Evolutionary conservation across 2,113 vertebrate genomes (phyloP).

Genomic region (Otus sunia): DNA sequence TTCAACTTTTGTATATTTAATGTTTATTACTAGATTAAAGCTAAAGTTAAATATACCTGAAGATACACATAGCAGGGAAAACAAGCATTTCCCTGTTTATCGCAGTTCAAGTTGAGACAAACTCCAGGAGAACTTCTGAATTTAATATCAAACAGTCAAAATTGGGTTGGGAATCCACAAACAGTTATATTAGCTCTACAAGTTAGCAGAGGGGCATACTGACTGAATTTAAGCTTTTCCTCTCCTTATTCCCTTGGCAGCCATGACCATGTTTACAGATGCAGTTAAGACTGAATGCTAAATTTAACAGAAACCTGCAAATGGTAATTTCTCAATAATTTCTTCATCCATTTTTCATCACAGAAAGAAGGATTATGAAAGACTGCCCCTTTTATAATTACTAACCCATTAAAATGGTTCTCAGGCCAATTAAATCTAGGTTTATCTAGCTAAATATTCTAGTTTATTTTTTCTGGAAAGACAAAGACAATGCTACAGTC

Average conservation of each 20-base stretch:
- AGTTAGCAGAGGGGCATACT: neutral
- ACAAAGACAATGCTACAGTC: slow-evolving; percentile 40
- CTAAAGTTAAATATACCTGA: neutral
- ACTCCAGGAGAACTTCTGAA: slow-evolving; percentile 3
- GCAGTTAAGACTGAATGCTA: neutral
- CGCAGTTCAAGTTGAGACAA: neutral
- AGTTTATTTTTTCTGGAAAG: neutral
- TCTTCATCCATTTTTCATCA: neutral
- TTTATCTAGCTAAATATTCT: neutral
- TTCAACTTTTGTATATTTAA: neutral
- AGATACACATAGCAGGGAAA: neutral
- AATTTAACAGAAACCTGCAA: neutral
- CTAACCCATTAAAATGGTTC: neutral
- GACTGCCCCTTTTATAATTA: neutral
- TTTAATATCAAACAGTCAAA: neutral
- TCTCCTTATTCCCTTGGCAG: neutral
- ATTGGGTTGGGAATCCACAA: neutral
- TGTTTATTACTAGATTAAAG: neutral
- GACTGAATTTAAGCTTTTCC: neutral
- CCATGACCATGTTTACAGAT: neutral
- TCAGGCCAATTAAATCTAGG: neutral
- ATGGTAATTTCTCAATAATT: neutral
- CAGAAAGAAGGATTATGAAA: neutral
- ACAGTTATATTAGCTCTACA: neutral
- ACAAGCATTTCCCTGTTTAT: neutral